A percentile compares a stretch with the other conserved stretches of the same genome.
phyloP scores from a whole-genome alignment of 2,797 vertebrate genomes.

The Anisognathus igniventris region DNA sequence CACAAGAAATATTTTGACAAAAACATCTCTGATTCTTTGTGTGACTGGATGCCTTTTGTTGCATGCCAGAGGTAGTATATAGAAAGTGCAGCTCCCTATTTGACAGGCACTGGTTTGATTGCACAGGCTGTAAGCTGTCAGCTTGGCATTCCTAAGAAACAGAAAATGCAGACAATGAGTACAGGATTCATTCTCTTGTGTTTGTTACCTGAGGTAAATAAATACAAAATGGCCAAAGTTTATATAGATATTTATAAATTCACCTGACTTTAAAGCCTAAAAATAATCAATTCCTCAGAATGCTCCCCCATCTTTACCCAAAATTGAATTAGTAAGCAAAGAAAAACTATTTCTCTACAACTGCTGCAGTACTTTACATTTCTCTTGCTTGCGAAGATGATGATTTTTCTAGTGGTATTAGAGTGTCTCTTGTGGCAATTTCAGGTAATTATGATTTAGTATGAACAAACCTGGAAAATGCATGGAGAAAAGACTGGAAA shows the following conservation, averaged over 20 bases:
- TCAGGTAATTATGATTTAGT: conserved; percentile 35
- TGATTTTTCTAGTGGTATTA: conserved; percentile 46
- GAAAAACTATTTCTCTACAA: background rate
- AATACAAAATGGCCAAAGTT: background rate
- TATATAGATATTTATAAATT: background rate
- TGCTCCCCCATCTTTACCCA: background rate
- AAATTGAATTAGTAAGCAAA: background rate
- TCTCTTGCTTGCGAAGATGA: background rate
- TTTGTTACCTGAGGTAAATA: background rate
- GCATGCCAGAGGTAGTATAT: background rate
- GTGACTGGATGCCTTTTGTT: background rate
- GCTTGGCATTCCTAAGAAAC: background rate
- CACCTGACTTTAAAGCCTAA: background rate
- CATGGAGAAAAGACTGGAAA: background rate
- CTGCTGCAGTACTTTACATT: background rate
- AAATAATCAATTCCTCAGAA: background rate
- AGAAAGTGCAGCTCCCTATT: background rate
- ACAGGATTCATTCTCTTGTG: rapidly evolving
- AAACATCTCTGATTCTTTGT: background rate
- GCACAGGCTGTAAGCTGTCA: background rate
- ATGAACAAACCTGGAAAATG: background rate
- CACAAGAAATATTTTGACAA: background rate
- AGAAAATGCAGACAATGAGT: background rate
- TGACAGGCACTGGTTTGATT: background rate
- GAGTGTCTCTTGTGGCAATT: conserved; percentile 61